phyloP scores from a whole-genome alignment of 2,888 invertebrate genomes.

The Hypolimnas misippus region DNA sequence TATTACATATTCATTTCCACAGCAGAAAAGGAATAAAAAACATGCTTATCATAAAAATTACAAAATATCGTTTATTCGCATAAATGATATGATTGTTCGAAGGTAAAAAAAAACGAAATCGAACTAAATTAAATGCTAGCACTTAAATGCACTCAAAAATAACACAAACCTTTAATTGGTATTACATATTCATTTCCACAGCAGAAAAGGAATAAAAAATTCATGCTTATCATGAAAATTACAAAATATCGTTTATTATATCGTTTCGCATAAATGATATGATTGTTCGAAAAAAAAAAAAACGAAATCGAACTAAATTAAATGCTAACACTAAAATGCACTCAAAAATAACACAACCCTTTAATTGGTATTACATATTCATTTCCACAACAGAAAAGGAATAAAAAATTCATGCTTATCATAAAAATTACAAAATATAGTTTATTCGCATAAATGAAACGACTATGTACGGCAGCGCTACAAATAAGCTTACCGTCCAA shows the following conservation, averaged over 20 bases:
- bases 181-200: neutral
- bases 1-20: neutral
- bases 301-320: too few relatives aligned
- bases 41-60: conserved; percentile 3
- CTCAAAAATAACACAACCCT: too few relatives aligned
- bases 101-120: too few relatives aligned
- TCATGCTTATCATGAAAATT: conserved; percentile 1
- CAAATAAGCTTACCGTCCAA: conserved; percentile 38
- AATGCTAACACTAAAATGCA: too few relatives aligned
- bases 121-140: too few relatives aligned
- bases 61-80: conserved; percentile 19
- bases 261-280: conserved; percentile 20
- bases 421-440: conserved; percentile 18
- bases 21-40: neutral
- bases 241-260: conserved; percentile 21
- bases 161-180: too few relatives aligned
- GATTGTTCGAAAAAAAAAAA: conserved; percentile 13
- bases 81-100: conserved; percentile 21
- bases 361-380: neutral
- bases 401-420: neutral
- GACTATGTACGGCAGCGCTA: conserved; percentile 27
- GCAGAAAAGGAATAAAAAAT: neutral
- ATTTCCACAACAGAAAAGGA: neutral
- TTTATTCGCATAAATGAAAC: conserved; percentile 25
- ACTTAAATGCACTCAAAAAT: too few relatives aligned